Conservation (phyloP, 2,797 vertebrate genomes). For the Sebastes matsubarae region DNA sequence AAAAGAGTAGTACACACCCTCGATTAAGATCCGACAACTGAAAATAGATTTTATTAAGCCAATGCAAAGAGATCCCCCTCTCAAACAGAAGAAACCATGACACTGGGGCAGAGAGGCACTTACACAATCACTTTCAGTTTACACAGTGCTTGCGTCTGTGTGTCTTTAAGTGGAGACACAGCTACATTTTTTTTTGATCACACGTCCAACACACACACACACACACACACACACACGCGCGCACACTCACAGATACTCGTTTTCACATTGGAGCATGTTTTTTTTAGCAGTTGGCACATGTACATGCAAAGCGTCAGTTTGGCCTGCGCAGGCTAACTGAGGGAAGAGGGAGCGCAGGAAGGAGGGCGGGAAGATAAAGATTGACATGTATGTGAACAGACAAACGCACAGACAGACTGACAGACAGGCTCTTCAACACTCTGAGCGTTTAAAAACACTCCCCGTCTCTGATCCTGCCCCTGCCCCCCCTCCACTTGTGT, state of each 20-base stretch:
- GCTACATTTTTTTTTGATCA: slow-evolving; percentile 67
- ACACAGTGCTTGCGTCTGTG: slow-evolving; percentile 57
- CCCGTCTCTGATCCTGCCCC: slow-evolving; percentile 52
- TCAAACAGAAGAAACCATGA: slow-evolving; percentile 51
- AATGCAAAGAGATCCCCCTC: slow-evolving; percentile 48
- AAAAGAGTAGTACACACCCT: slow-evolving; percentile 47
- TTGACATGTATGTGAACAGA: slow-evolving; percentile 55
- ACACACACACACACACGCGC: background rate
- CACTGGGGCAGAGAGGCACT: slow-evolving; percentile 76
- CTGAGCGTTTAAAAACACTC: slow-evolving; percentile 48
- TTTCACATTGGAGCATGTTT: slow-evolving; percentile 72
- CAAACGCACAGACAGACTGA: slow-evolving; percentile 74
- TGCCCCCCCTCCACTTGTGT: slow-evolving; percentile 76
- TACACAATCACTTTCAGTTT: slow-evolving; percentile 63
- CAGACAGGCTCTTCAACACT: slow-evolving; percentile 84
- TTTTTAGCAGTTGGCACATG: slow-evolving; percentile 89
- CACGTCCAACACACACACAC: slow-evolving; percentile 55
- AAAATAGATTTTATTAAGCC: slow-evolving; percentile 69
- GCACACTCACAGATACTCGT: slow-evolving; percentile 44
- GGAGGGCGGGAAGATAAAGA: slow-evolving; percentile 60
- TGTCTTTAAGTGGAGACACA: slow-evolving; percentile 44
- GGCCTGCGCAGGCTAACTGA: slow-evolving; percentile 81
- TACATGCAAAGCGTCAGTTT: slow-evolving; percentile 92
- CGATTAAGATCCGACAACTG: slow-evolving; percentile 50
- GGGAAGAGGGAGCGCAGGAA: slow-evolving; percentile 33